These are phyloP conservation scores for Piaya cayana DNA, from an alignment of 2,113 vertebrate genomes.

Conservation along the genomic window DNA sequence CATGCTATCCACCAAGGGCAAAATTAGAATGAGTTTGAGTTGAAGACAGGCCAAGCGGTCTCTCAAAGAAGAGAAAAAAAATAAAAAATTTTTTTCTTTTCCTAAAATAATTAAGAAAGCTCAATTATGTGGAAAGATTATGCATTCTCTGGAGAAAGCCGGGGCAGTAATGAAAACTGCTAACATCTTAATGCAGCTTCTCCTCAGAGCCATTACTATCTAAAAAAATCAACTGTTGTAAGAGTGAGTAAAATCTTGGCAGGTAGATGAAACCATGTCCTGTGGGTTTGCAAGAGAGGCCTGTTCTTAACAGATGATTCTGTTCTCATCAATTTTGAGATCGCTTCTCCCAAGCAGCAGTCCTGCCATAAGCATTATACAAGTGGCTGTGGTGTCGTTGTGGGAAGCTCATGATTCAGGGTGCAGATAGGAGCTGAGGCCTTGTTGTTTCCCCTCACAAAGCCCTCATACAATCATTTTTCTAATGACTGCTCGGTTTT, in stretches of 20 bases:
- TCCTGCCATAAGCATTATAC: neutral
- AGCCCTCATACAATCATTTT: fast-evolving
- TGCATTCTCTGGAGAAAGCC: neutral
- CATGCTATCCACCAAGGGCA: neutral
- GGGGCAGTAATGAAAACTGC: conserved; percentile 33
- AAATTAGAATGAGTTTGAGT: neutral
- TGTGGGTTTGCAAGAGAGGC: neutral
- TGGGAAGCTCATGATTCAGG: neutral
- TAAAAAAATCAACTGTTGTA: neutral
- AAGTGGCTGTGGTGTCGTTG: neutral
- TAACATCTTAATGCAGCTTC: neutral
- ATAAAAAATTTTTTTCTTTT: neutral
- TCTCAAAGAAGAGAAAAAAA: neutral
- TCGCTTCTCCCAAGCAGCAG: neutral
- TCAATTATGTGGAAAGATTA: neutral
- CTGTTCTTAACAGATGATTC: neutral
- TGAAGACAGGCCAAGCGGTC: neutral
- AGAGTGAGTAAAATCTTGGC: neutral
- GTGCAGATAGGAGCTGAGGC: neutral
- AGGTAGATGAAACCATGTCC: neutral
- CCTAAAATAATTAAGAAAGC: conserved; percentile 40
- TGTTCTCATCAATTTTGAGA: neutral
- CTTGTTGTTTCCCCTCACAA: neutral
- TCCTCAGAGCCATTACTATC: neutral
- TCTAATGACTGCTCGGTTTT: neutral